Base-by-base conservation (phyloP, 2,888 invertebrate genomes). In the Plusia festucae region DNA sequence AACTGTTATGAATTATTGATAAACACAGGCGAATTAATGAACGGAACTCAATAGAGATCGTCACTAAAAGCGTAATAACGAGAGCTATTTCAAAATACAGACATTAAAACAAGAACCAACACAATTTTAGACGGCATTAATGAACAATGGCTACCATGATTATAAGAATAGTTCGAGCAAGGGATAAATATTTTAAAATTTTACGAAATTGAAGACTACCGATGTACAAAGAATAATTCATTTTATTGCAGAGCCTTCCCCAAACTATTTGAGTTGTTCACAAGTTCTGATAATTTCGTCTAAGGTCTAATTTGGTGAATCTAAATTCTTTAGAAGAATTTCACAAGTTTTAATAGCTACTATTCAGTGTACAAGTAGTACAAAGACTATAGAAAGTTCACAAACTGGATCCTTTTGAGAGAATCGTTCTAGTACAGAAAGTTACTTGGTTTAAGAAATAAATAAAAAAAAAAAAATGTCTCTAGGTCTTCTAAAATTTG, bases 341-440 rank as follows among this genome's bases (percentile, higher is more conserved):
- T 65, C 58, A 72, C 63, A 78, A 80, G 73, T 80, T 79, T 71
- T 73, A 74, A 78, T 68, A 63, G 69, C 58, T 70, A 63, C 63
- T 69, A 70, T 68, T 76, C 61, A 72, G 59, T 66, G 61, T 61
- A 20, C n/a, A n/a, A n/a, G n/a, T n/a, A n/a, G 49, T 59, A 68
- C 60, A 73, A 73, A 68, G 55, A 22, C 60, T 40, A 53, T n/a
- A 44, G 16, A 74, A 73, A 76, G 24, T 62, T 67, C 6, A 2
- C 34, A 9, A 53, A 53, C 52, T 60, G n/a, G 1, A 44, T 67
- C 60, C 18, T 30, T 65, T 65, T 46, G 22, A 65, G 40, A 40
- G 60, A 61, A 61, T 44, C 13, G n/a, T 8, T 64, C 51, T 59
- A 20, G 2, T 40, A 40, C 2, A 8, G 30, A 44, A 34, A 60